Evolutionary conservation across 2,113 vertebrate species (phyloP), one percentile per base, ranked within the genome.

Genomic region (Phrynosoma platyrhinos): DNA sequence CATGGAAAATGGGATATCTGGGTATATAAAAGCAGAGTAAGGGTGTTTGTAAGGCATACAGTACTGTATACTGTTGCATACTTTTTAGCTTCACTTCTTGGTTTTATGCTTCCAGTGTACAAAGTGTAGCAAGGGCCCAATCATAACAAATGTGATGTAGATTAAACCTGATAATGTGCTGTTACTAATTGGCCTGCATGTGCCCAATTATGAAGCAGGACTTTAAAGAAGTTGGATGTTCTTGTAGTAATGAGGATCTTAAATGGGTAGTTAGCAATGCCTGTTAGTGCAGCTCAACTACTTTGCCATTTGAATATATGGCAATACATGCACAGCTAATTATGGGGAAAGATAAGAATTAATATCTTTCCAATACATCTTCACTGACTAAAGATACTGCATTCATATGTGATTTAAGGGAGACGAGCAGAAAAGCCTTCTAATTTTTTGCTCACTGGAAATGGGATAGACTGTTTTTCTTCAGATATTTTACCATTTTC

Each of bases 101-200:
- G 25, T 87, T 91, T 91, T 83, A 84, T 94, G 90, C 82, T 90
- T 86, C 88, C 89, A 62, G 71, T 88, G 81, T 76, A 53, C 90
- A 80, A 76, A 88, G 47, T 90, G 92, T 83, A 92, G 92, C 30
- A 94, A 90, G 84, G 79, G 58, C 91, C 90, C 91, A 93, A 94
- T 93, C 92, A 93, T 92, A 95, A 94, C 88, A 90, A 83, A 55
- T 90, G 84, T 92, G 92, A 88, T 87, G 91, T 52, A 94, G 93
- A 94, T 94, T 91, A 92, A 94, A 94, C 88, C 27, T 87, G 89
- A 94, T 93, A 93, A 95, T 93, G 90, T 84, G 84, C 76, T 90
- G 91, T 42, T 92, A 85, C 75, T 95, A 95, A 92, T 90, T 93
- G 90, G 87, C 85, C 84, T 93, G 79, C 62, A 82, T 93, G 53